These are phyloP conservation scores for Margarornis squamiger DNA, from an alignment of 2,797 vertebrate genomes.

Conservation along the genomic window DNA sequence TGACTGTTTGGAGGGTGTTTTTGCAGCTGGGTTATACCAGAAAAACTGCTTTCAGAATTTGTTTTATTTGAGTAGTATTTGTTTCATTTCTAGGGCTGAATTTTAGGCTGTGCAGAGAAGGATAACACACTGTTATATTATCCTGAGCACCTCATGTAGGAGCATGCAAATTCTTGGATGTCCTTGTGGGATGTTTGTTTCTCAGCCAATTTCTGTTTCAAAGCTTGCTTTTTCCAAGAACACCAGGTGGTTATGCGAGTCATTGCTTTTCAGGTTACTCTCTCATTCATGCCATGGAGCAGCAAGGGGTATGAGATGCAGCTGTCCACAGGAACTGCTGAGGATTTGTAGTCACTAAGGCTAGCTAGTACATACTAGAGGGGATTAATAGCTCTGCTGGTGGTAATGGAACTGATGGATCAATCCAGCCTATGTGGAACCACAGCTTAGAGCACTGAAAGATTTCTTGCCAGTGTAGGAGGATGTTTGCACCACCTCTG, in stretches of 20 bases:
- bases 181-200: constrained; percentile 24
- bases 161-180: constrained; percentile 5
- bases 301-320: background rate
- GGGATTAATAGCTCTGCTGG: background rate
- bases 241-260: background rate
- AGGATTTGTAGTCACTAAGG: background rate
- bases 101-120: background rate
- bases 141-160: background rate
- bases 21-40: background rate
- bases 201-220: background rate
- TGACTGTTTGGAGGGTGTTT: background rate
- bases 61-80: background rate
- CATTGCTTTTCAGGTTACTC: background rate
- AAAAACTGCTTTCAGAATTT: background rate
- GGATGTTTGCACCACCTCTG: background rate
- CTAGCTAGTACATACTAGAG: background rate
- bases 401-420: background rate
- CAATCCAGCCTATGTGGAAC: background rate
- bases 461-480: background rate
- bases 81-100: background rate
- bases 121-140: background rate
- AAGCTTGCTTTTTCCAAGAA: constrained; percentile 23
- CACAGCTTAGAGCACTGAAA: background rate
- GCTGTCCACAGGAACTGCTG: background rate
- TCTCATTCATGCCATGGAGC: background rate